A percentile compares a stretch with the other conserved stretches of the same genome.
phyloP scores from a whole-genome alignment of 2,113 vertebrate genomes.

The Strigops habroptila region DNA sequence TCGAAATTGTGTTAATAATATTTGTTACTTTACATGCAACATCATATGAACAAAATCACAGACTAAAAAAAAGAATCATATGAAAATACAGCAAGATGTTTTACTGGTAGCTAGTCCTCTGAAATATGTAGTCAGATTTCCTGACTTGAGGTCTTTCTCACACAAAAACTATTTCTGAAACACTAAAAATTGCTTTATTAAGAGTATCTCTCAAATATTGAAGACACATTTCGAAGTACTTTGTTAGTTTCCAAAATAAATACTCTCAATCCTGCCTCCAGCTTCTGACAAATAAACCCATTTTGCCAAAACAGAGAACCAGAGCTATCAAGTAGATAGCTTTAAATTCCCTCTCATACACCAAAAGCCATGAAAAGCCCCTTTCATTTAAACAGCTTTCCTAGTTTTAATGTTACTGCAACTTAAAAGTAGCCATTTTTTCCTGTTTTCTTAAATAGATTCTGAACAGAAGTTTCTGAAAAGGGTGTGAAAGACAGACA shows the following conservation, averaged over 20 bases:
- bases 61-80: neutral
- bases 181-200: neutral
- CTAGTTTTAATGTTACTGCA: neutral
- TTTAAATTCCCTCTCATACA: neutral
- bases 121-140: neutral
- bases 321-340: neutral
- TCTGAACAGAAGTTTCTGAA: neutral
- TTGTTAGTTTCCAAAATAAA: neutral
- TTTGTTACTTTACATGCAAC: neutral
- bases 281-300: neutral
- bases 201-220: neutral
- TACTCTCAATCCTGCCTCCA: neutral
- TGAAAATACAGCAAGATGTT: neutral
- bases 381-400: neutral
- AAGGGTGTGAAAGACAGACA: neutral
- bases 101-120: neutral
- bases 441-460: neutral
- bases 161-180: neutral
- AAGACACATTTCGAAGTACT: neutral
- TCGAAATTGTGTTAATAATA: neutral
- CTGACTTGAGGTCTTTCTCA: neutral
- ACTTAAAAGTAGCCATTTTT: neutral
- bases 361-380: neutral
- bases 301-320: neutral
- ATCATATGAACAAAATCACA: neutral